These are phyloP conservation scores for Patella pellucida DNA, from an alignment of 2,888 invertebrate species.

Conservation along the genomic window DNA sequence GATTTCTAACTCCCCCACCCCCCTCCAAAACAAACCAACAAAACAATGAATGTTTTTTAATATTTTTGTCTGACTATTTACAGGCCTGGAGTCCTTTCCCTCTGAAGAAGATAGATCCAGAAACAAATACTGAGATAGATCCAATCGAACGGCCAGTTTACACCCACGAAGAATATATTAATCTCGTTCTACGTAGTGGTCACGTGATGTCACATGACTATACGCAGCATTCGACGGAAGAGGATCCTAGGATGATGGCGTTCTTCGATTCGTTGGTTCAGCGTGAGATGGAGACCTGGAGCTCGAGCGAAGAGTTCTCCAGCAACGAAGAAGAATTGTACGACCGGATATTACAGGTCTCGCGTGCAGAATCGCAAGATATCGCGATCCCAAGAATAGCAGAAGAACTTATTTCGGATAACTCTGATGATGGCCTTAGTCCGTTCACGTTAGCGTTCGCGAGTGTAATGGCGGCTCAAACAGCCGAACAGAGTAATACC, in stretches of 20 bases:
- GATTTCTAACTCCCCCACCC: no score
- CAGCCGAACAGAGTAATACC: slow-evolving; percentile 34
- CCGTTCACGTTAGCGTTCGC: slow-evolving; percentile 60
- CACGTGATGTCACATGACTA: slow-evolving; percentile 85
- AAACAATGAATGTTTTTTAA: no score
- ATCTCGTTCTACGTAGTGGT: slow-evolving; percentile 84
- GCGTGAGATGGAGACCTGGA: slow-evolving; percentile 83
- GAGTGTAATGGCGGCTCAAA: slow-evolving; percentile 53
- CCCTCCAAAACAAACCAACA: no score
- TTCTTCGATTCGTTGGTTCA: slow-evolving; percentile 95
- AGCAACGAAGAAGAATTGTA: slow-evolving; percentile 56
- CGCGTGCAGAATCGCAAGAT: slow-evolving; percentile 17
- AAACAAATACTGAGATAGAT: slow-evolving; percentile 24
- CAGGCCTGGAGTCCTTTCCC: slow-evolving; percentile 86
- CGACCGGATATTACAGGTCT: slow-evolving; percentile 48
- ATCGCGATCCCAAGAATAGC: not conserved
- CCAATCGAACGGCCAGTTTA: slow-evolving; percentile 63
- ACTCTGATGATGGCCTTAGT: slow-evolving; percentile 39
- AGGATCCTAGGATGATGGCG: slow-evolving; percentile 96
- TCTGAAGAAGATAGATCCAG: slow-evolving; percentile 68
- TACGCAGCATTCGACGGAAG: slow-evolving; percentile 86
- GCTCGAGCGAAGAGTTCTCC: slow-evolving; percentile 55
- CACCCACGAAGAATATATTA: slow-evolving; percentile 81
- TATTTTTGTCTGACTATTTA: not conserved
- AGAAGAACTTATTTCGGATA: slow-evolving; percentile 23